Percentiles rank a stretch among this genome's conserved stretches.
These are phyloP conservation scores for Muscicapa adusta DNA, from an alignment of 2,113 vertebrate species.

Conservation along the genomic window DNA sequence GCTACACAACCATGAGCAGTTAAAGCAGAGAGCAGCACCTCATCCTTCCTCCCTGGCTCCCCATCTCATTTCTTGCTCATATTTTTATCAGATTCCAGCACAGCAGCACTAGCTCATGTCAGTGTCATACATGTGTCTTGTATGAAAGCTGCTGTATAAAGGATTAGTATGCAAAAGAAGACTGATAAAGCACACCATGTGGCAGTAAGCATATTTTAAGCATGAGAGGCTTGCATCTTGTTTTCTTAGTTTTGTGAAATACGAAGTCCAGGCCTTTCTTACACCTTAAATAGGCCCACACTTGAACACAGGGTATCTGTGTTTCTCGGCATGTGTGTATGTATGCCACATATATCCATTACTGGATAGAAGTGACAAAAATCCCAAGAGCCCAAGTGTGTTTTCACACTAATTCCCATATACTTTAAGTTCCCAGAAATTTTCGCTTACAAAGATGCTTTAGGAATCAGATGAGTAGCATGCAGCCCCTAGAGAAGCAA, in stretches of 20 bases:
- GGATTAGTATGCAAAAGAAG: background rate
- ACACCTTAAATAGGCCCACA: background rate
- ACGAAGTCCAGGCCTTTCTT: background rate
- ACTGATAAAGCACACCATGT: background rate
- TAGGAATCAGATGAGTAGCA: background rate
- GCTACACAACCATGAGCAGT: background rate
- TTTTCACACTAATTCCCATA: background rate
- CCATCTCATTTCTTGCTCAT: background rate
- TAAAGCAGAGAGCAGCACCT: background rate
- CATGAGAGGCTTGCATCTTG: background rate
- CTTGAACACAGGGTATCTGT: background rate
- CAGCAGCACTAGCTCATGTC: background rate
- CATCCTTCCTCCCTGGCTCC: background rate
- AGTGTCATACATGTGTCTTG: background rate
- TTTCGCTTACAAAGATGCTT: background rate
- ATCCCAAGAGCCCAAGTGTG: background rate
- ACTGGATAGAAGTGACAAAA: background rate
- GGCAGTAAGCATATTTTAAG: background rate
- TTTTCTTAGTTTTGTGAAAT: background rate
- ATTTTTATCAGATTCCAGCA: background rate
- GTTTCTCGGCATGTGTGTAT: background rate
- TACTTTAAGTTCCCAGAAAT: background rate
- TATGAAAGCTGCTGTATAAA: background rate
- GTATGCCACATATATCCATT: fast-evolving
- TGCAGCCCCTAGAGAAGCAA: background rate